These are phyloP conservation scores for Clepsis dumicolana DNA, from an alignment of 2,888 invertebrate species.

Conservation along the genomic window DNA sequence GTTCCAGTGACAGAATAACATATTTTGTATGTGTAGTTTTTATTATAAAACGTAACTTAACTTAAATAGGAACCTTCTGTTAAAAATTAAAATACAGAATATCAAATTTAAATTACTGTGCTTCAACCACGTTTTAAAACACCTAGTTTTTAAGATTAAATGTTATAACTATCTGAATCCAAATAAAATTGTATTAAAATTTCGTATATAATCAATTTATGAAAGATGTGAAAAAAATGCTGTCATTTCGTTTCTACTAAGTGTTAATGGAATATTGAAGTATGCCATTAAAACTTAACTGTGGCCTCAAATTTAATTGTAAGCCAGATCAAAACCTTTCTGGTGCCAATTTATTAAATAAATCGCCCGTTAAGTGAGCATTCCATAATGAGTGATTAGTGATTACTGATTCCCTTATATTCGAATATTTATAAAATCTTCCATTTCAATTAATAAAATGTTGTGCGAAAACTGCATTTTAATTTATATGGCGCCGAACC, in stretches of 20 bases:
- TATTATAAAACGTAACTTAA: constrained; percentile 14
- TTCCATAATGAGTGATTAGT: constrained; percentile 27
- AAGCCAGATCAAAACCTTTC: constrained; percentile 15
- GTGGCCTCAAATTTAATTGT: constrained; percentile 8
- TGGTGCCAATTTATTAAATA: constrained; percentile 18
- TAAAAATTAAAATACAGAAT: background rate
- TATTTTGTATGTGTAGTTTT: constrained; percentile 37
- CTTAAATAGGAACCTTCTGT: background rate
- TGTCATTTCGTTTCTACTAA: background rate
- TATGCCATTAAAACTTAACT: background rate
- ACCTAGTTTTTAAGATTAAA: constrained; percentile 14
- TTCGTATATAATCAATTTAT: background rate
- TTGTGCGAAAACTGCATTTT: constrained; percentile 29
- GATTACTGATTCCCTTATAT: too few relatives aligned
- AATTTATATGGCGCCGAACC: background rate
- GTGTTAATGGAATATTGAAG: background rate
- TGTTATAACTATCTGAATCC: background rate
- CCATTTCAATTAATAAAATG: constrained; percentile 26
- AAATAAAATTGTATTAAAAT: constrained; percentile 1
- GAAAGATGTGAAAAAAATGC: background rate
- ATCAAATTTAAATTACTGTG: background rate
- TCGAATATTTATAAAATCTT: constrained; percentile 23
- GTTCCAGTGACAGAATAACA: constrained; percentile 29
- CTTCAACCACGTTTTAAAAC: constrained; percentile 12
- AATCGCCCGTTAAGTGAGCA: constrained; percentile 28